Base-by-base conservation (phyloP, 2,113 vertebrate genomes). In the Notiomystis cincta region DNA sequence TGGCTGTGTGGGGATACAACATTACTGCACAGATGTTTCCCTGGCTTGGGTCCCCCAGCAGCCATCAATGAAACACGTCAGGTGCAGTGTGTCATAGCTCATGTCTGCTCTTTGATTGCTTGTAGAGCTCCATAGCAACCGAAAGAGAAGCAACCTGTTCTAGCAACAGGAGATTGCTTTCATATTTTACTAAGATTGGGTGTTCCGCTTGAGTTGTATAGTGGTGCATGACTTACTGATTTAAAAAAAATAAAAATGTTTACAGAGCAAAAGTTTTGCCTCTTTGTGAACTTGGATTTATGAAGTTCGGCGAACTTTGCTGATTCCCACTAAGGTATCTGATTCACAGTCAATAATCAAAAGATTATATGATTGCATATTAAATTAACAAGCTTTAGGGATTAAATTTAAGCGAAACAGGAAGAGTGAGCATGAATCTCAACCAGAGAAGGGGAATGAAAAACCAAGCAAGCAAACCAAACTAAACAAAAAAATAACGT, bases 141-240 rank as follows among this genome's bases (percentile, higher is more conserved):
- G 5, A 97, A 97, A 97, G 89, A 94, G 93, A 97, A 96, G 76
- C 67, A 96, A 56, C 31, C 65, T 96, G 67, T 61, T 94, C 95
- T 75, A 89, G 89, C 85, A 94, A 95, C 82, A 90, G 91, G 60
- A 85, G 93, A 96, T 87, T 96, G 90, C 94, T 95, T 96, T 97
- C 95, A 91, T 92, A 97, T 97, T 98, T 97, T 98, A 96, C 97
- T 96, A 95, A 93, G 86, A 97, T 93, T 92, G 89, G 64, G 66
- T 92, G 89, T 97, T 98, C 96, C 81, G 95, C 97, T 96, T 97
- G 93, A 98, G 94, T 91, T 96, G 94, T 75, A 87, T 13, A 85
- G 80, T 72, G 93, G 73, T 82, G 69, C 51, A 89, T 95, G 67
- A 92, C 93, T 92, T 97, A 86, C 53, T 78, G 77, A 80, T 91